These are phyloP conservation scores for Neopelma chrysocephalum DNA, from an alignment of 2,797 vertebrate genomes.

Conservation along the genomic window DNA sequence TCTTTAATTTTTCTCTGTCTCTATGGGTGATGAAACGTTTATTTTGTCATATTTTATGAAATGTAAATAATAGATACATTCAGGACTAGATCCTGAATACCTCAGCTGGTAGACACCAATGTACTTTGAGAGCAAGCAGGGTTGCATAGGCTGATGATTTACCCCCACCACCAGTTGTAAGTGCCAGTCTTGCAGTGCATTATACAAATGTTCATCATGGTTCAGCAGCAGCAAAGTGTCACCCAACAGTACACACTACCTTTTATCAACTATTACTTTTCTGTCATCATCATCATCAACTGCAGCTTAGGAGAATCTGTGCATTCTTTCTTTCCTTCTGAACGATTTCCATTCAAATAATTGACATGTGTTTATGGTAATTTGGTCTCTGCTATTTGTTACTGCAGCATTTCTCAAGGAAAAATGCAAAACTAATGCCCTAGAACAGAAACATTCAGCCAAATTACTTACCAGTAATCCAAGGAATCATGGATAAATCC, in stretches of 20 bases:
- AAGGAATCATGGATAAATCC: slow-evolving; percentile 77
- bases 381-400: slow-evolving; percentile 7
- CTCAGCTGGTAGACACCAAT: background rate
- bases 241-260: slow-evolving; percentile 17
- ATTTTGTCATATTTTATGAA: slow-evolving; percentile 12
- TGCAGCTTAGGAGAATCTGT: slow-evolving; percentile 16
- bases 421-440: slow-evolving; percentile 72
- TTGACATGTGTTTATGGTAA: slow-evolving; percentile 58
- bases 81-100: background rate
- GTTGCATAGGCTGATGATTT: background rate
- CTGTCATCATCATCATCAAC: slow-evolving; percentile 40
- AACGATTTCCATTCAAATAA: slow-evolving; percentile 57
- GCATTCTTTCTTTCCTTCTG: slow-evolving; percentile 20
- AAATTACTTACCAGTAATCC: slow-evolving; percentile 72
- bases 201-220: background rate
- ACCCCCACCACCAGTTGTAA: background rate
- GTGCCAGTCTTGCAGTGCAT: background rate
- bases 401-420: slow-evolving; percentile 71
- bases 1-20: slow-evolving; percentile 7
- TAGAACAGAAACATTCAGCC: slow-evolving; percentile 79
- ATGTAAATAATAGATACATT: background rate
- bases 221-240: slow-evolving; percentile 50
- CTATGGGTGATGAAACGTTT: background rate
- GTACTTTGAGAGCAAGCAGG: background rate
- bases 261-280: slow-evolving; percentile 45